A percentile compares a stretch with the other conserved stretches of the same genome.
These are phyloP conservation scores for Ctenochaetus hawaiiensis DNA, from an alignment of 2,797 vertebrate species.

Conservation along the genomic window DNA sequence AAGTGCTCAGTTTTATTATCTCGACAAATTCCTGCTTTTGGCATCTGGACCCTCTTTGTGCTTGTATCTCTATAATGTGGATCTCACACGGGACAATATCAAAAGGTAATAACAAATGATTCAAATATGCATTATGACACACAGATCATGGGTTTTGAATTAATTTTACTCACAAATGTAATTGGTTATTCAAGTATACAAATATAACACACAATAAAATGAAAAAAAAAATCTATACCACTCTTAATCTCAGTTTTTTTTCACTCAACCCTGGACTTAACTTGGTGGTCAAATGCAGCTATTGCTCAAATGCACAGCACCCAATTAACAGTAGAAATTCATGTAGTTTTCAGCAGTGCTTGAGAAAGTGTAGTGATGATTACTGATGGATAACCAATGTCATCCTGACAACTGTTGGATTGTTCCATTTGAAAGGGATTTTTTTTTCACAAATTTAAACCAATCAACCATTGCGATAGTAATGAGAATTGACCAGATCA, in stretches of 20 bases:
- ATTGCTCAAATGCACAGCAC: too few species aligned
- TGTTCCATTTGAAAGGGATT: not conserved
- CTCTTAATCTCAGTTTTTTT: too few species aligned
- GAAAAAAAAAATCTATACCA: too few species aligned
- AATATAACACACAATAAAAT: too few species aligned
- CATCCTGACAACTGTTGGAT: not conserved
- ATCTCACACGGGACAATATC: constrained; percentile 84
- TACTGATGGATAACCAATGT: not conserved
- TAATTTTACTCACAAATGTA: too few species aligned
- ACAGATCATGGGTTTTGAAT: too few species aligned
- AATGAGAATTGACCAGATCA: too few species aligned
- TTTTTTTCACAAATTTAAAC: constrained; percentile 9
- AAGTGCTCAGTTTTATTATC: constrained; percentile 92
- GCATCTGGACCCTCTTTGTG: constrained; percentile 87
- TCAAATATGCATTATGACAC: not conserved
- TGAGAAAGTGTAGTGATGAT: not conserved
- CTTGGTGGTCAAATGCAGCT: too few species aligned
- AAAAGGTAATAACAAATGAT: constrained; percentile 82
- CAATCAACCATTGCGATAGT: not conserved
- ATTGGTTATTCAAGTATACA: too few species aligned
- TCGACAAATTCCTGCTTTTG: constrained; percentile 90
- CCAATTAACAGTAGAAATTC: too few species aligned
- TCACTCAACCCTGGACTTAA: too few species aligned
- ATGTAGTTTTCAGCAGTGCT: too few species aligned
- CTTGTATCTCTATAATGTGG: constrained; percentile 85